Evolutionary conservation across 2,113 vertebrate species (phyloP).

Genomic region (Cyanoramphus novaezelandiae): DNA sequence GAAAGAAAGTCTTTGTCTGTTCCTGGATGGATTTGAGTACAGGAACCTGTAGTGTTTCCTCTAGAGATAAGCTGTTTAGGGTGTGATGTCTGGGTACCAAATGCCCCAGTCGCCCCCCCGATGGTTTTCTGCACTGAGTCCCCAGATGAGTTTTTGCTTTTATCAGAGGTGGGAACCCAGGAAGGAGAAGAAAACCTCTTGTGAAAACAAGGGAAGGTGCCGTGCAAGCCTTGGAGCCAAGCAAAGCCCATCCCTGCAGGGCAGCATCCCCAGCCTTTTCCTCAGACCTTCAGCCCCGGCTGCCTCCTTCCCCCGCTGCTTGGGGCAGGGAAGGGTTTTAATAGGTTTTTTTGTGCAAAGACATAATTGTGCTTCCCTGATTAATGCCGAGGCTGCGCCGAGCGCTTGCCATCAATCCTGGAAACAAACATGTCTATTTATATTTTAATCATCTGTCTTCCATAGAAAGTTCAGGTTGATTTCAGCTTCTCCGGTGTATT

Average conservation of each 20-base stretch:
- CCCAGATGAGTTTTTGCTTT: not conserved
- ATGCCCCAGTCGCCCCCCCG: not conserved
- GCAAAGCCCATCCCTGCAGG: rapidly evolving
- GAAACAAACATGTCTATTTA: conserved; percentile 80
- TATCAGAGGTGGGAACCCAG: rapidly evolving
- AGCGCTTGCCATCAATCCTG: conserved; percentile 71
- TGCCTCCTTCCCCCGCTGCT: not conserved
- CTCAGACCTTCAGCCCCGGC: not conserved
- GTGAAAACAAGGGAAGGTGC: not conserved
- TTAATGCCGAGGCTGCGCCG: conserved; percentile 72
- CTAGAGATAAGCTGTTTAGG: not conserved
- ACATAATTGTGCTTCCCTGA: conserved; percentile 73
- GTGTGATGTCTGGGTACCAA: not conserved
- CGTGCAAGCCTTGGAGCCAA: not conserved
- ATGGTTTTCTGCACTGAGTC: not conserved
- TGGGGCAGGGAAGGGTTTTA: not conserved
- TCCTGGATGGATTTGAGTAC: not conserved
- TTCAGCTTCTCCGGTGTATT: conserved; percentile 70
- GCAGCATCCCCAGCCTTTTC: not conserved
- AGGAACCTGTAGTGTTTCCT: not conserved
- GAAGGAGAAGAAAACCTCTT: not conserved
- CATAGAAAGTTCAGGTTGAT: conserved; percentile 69
- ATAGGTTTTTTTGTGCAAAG: conserved; percentile 7
- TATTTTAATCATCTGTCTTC: conserved; percentile 76
- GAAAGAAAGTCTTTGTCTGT: not conserved